phyloP scores from a whole-genome alignment of 2,113 vertebrate species.

The Proteles cristata region DNA sequence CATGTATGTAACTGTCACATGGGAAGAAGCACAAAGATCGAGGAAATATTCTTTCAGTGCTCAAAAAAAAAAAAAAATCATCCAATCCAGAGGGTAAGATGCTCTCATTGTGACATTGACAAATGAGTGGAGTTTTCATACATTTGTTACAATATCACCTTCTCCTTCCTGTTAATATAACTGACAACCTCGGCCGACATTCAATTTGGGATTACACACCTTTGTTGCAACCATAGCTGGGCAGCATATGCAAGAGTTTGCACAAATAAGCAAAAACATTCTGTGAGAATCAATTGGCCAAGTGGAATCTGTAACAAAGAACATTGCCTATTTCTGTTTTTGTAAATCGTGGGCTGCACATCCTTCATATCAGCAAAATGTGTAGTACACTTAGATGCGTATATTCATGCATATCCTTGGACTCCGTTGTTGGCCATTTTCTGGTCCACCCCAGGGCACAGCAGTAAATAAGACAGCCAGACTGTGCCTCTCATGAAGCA shows the following conservation, averaged over 20 bases:
- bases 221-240: neutral
- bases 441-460: neutral
- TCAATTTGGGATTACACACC: neutral
- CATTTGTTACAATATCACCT: fast-evolving
- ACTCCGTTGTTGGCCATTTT: neutral
- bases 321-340: neutral
- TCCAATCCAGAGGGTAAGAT: neutral
- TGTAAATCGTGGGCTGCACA: neutral
- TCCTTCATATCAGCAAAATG: neutral
- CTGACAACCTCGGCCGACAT: neutral
- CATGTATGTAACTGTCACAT: neutral
- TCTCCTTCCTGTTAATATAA: neutral
- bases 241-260: neutral
- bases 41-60: neutral
- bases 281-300: neutral
- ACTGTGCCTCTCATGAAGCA: neutral
- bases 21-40: neutral
- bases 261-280: neutral
- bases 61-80: neutral
- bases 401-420: neutral
- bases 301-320: neutral
- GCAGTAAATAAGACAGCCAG: neutral
- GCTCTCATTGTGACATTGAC: neutral
- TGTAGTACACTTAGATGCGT: neutral
- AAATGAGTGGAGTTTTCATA: neutral